Percentiles rank a stretch among this genome's conserved stretches.
Conservation (phyloP, 2,113 vertebrate species). For the Egretta garzetta region DNA sequence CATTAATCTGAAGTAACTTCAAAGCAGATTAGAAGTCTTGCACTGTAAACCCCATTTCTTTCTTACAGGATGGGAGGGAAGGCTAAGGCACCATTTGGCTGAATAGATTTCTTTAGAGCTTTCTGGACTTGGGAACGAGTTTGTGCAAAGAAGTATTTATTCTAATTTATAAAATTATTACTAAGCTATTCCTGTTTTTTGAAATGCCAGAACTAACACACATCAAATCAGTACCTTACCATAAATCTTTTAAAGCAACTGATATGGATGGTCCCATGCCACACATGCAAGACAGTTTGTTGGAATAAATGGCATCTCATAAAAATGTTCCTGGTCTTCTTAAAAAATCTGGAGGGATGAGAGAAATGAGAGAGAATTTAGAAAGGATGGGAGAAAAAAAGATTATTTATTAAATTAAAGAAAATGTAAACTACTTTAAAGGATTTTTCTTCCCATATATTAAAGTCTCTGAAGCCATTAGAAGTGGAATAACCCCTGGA, state of each 20-base stretch:
- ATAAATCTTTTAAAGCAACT: neutral
- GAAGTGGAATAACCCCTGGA: neutral
- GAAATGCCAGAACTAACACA: neutral
- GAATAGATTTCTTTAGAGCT: neutral
- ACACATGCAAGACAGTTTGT: neutral
- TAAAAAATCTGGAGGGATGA: neutral
- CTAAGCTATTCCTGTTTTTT: neutral
- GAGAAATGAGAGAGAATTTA: neutral
- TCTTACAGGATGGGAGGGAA: neutral
- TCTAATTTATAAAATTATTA: neutral
- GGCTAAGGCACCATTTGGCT: neutral
- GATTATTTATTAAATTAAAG: neutral
- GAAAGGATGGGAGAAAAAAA: neutral
- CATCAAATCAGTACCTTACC: neutral
- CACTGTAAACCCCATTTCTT: neutral
- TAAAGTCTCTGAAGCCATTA: neutral
- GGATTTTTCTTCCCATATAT: rapidly evolving
- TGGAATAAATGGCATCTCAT: neutral
- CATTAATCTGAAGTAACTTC: neutral
- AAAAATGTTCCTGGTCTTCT: neutral
- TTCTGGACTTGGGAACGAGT: neutral
- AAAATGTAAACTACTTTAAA: neutral
- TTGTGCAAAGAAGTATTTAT: neutral
- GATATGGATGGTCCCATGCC: neutral
- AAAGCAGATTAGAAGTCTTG: neutral